Evolutionary conservation across 1,140 invertebrate genomes (phyloP).

Genomic region (Drosophila cardini): DNA sequence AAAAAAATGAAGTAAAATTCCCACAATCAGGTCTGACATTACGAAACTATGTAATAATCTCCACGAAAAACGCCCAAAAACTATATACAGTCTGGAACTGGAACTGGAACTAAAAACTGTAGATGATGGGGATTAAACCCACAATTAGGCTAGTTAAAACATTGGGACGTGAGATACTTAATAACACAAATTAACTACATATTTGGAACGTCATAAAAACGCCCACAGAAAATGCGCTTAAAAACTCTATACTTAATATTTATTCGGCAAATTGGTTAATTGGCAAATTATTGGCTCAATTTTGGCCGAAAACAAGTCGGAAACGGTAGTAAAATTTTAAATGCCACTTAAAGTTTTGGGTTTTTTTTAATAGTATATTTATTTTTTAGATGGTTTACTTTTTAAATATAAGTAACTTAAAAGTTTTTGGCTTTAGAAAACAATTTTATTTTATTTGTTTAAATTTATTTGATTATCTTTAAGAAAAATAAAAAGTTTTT

Average conservation of each 20-base stretch:
- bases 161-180: conserved; percentile 39
- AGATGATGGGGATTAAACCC: not conserved
- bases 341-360: not conserved
- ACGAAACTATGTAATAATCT: conserved; percentile 52
- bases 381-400: too few relatives aligned
- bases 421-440: not conserved
- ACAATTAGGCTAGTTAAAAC: conserved; percentile 56
- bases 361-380: too few relatives aligned
- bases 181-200: conserved; percentile 65
- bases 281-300: conserved; percentile 28
- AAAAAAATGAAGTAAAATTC: conserved; percentile 20
- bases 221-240: conserved; percentile 40
- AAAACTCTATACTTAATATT: conserved; percentile 36
- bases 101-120: not conserved
- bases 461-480: too few relatives aligned
- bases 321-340: conserved; percentile 1
- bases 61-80: conserved; percentile 54
- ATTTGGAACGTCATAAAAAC: conserved; percentile 68
- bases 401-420: not conserved
- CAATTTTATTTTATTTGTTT: too few relatives aligned
- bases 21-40: conserved; percentile 18
- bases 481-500: too few relatives aligned
- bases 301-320: not conserved
- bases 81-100: not conserved
- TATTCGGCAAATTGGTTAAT: not conserved